These are phyloP conservation scores for Beris chalybata DNA, from an alignment of 2,888 invertebrate species.

Conservation along the genomic window DNA sequence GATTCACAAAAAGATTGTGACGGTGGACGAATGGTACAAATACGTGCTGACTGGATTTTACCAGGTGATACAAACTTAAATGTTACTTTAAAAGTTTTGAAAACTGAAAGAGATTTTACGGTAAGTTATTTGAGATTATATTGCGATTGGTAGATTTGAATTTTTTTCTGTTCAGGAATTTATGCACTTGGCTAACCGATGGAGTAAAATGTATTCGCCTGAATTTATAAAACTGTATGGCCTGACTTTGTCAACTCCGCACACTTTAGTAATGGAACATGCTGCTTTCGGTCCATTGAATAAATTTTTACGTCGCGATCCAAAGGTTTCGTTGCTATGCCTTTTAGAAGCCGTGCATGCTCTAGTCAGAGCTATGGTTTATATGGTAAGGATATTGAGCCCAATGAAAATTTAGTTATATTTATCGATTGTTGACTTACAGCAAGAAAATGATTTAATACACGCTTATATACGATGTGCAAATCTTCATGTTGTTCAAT, in stretches of 20 bases:
- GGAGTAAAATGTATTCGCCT: constrained; percentile 76
- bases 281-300: constrained; percentile 78
- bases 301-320: constrained; percentile 55
- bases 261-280: constrained; percentile 81
- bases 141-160: not conserved
- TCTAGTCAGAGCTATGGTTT: constrained; percentile 83
- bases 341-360: constrained; percentile 80
- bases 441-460: constrained; percentile 77
- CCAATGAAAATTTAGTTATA: constrained; percentile 11
- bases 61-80: constrained; percentile 61
- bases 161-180: constrained; percentile 65
- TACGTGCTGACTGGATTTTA: constrained; percentile 77
- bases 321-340: constrained; percentile 66
- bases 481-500: constrained; percentile 76
- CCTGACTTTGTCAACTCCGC: constrained; percentile 73
- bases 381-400: constrained; percentile 63
- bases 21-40: constrained; percentile 66
- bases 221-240: constrained; percentile 78
- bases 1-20: constrained; percentile 66
- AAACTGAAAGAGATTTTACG: constrained; percentile 65
- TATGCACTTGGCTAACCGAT: constrained; percentile 73
- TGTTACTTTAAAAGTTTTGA: constrained; percentile 79
- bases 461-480: constrained; percentile 85
- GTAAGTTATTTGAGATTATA: constrained; percentile 50
- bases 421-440: constrained; percentile 38